A percentile compares a stretch with the other conserved stretches of the same genome.
These are phyloP conservation scores for Xenopus petersii DNA, from an alignment of 2,797 vertebrate genomes.

Conservation along the genomic window DNA sequence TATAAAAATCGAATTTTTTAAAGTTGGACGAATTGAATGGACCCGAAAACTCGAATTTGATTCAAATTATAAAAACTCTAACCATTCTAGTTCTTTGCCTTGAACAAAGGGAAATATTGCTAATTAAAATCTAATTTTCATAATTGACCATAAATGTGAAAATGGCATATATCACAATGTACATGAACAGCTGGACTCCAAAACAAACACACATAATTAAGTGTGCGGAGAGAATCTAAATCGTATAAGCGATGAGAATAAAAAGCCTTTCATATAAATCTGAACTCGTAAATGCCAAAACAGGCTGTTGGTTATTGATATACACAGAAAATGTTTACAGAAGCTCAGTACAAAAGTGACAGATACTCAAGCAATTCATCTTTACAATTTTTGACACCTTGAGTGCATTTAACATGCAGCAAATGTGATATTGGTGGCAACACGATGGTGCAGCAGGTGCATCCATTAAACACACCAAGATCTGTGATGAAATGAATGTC, in stretches of 20 bases:
- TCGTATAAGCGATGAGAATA: neutral
- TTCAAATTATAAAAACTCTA: too few species aligned
- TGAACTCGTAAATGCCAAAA: slow-evolving; percentile 13
- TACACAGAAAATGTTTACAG: slow-evolving; percentile 45
- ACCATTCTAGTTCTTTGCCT: too few species aligned
- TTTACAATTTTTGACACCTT: slow-evolving; percentile 54
- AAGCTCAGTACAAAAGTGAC: slow-evolving; percentile 37
- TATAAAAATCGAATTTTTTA: too few species aligned
- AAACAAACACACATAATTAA: slow-evolving; percentile 52
- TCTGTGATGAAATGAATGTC: slow-evolving; percentile 52
- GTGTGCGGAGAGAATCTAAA: slow-evolving; percentile 10
- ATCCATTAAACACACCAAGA: slow-evolving; percentile 50
- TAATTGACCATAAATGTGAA: slow-evolving; percentile 26
- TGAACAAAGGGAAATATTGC: slow-evolving; percentile 1
- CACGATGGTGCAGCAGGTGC: slow-evolving; percentile 58
- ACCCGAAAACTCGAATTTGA: too few species aligned
- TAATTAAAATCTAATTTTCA: neutral
- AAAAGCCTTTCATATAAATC: neutral
- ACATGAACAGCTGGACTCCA: slow-evolving; percentile 21
- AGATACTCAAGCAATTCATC: slow-evolving; percentile 51
- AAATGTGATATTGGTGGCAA: slow-evolving; percentile 58
- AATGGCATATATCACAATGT: neutral
- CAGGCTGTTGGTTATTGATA: slow-evolving; percentile 14
- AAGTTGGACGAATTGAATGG: too few species aligned
- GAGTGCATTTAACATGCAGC: slow-evolving; percentile 60